A percentile compares a stretch with the other conserved stretches of the same genome.
phyloP scores from a whole-genome alignment of 2,797 vertebrate species.

The Oophaga sylvatica region DNA sequence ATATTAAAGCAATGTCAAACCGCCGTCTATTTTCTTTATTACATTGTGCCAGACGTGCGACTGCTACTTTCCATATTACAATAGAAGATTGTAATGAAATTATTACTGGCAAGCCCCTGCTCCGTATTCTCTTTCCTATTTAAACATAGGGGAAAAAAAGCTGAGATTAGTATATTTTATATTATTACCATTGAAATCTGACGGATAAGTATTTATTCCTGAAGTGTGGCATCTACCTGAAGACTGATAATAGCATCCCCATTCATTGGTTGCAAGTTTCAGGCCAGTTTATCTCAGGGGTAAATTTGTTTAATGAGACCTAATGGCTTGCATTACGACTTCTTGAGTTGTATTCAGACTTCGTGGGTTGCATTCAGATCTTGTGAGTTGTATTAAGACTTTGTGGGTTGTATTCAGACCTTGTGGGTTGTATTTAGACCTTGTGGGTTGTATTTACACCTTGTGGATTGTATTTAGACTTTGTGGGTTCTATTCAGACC shows the following conservation, averaged over 20 bases:
- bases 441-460: too few relatives aligned
- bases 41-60: constrained; percentile 21
- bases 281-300: not conserved
- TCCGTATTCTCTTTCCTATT: not conserved
- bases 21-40: constrained; percentile 24
- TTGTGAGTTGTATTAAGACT: too few relatives aligned
- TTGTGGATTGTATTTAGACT: too few relatives aligned
- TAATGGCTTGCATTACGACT: not conserved
- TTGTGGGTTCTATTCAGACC: too few relatives aligned
- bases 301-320: not conserved
- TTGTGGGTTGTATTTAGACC: too few relatives aligned
- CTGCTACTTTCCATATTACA: constrained; percentile 32
- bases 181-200: not conserved
- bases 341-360: too few relatives aligned
- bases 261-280: not conserved
- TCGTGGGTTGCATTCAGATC: too few relatives aligned
- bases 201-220: not conserved
- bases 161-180: constrained; percentile 6
- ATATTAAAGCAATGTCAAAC: constrained; percentile 40
- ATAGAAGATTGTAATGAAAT: constrained; percentile 33
- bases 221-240: not conserved
- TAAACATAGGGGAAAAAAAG: constrained; percentile 13
- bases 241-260: not conserved
- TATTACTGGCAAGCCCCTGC: constrained; percentile 13
- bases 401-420: too few relatives aligned